Evolutionary conservation across 2,797 vertebrate species (phyloP), one percentile per base, ranked within the genome.

Genomic region (Phoxinus dragarum): DNA sequence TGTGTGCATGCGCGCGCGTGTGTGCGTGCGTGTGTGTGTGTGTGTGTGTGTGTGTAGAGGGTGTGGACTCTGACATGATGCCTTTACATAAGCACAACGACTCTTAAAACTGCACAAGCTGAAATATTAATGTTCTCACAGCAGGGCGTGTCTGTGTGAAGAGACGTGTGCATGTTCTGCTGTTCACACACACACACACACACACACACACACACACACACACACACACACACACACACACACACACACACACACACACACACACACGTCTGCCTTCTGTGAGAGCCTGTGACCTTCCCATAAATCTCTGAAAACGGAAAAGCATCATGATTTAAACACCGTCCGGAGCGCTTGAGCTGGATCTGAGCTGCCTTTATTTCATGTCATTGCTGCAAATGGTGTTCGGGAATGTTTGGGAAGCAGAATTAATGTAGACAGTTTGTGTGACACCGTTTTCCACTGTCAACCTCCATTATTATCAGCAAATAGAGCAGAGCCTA

Each of bases 91-190:
- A 88, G 49, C 21, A n/a, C 47, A 67, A 80, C 73, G 38, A 49
- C 76, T 77, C 44, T 27, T 78, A 64, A 84, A 77, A 72, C 71
- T 72, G 74, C 73, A 81, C 69, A 80, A 61, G 54, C 69, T 86
- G 56, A 81, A 84, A 84, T 85, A 88, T 87, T 88, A 2, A 68
- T 83, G 54, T 67, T 44, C 64, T 11, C 82, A 34, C 17, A 76
- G 75, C 83, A 84, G 89, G 73, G 77, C 12, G 80, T 79, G 80
- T 61, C 81, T 81, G 31, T 74, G 31, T 27, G 47, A 75, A 38
- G 40, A 64, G 23, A 75, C 34, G 61, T 34, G 61, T 34, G 61
- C 27, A 34, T 66, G 69, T 49, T 27, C 72, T 52, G 72, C 76
- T 66, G 38, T 17, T 31, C 40, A 59, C 66, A 66, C 2, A 5